Evolutionary conservation across 2,888 invertebrate genomes (phyloP).

Genomic region (Drosophila anceps): DNA sequence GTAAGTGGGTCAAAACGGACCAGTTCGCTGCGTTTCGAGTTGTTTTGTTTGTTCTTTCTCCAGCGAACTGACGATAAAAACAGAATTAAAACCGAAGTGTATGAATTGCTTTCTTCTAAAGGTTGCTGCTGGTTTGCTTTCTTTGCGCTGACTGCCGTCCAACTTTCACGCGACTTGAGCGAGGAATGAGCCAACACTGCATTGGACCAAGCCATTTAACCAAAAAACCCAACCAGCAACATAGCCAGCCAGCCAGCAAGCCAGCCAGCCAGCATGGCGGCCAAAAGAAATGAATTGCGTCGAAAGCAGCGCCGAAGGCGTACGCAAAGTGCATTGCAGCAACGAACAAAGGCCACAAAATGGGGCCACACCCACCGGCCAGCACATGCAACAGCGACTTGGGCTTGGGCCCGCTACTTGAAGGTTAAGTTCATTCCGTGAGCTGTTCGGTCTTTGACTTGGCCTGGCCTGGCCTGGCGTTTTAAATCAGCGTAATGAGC

Average conservation of each 20-base stretch:
- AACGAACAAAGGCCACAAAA: slow-evolving; percentile 59
- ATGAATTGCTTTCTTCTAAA: slow-evolving; percentile 39
- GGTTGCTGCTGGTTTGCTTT: slow-evolving; percentile 55
- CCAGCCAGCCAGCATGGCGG: slow-evolving; percentile 35
- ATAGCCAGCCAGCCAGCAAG: slow-evolving; percentile 6
- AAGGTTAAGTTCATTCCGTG: slow-evolving; percentile 64
- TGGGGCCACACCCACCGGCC: slow-evolving; percentile 59
- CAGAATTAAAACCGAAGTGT: slow-evolving; percentile 44
- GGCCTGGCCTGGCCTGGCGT: slow-evolving; percentile 21
- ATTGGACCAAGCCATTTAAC: slow-evolving; percentile 81
- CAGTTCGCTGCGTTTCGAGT: slow-evolving; percentile 43
- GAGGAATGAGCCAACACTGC: slow-evolving; percentile 83
- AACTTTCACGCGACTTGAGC: slow-evolving; percentile 85
- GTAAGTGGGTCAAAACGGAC: slow-evolving; percentile 62
- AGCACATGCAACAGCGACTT: slow-evolving; percentile 31
- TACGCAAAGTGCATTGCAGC: slow-evolving; percentile 59
- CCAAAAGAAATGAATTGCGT: slow-evolving; percentile 57
- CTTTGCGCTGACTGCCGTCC: slow-evolving; percentile 70
- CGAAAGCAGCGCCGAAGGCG: slow-evolving; percentile 64
- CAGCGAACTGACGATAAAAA: slow-evolving; percentile 11
- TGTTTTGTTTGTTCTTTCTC: slow-evolving; percentile 50
- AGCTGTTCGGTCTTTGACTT: slow-evolving; percentile 59
- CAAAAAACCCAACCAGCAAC: slow-evolving; percentile 51
- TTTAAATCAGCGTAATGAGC: slow-evolving; percentile 60
- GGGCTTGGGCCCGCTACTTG: slow-evolving; percentile 39